Evolutionary conservation across 2,113 vertebrate species (phyloP).

Genomic region (Chlorodrepanis virens): DNA sequence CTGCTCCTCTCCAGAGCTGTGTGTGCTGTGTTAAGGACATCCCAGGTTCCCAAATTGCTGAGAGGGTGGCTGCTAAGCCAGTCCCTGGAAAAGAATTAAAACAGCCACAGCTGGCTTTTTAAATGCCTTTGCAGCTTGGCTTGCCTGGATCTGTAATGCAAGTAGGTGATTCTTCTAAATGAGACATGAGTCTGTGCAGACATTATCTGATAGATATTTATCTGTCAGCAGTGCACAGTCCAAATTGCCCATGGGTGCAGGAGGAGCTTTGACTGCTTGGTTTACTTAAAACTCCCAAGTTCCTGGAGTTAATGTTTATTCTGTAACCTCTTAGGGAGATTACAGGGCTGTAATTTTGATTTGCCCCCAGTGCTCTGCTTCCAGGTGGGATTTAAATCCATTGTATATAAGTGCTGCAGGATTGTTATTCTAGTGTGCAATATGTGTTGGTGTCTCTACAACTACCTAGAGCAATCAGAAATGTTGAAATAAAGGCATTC

Average conservation of each 20-base stretch:
- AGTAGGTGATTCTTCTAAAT: neutral
- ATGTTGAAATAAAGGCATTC: neutral
- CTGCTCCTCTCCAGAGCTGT: neutral
- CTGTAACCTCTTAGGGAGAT: neutral
- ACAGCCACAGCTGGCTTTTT: neutral
- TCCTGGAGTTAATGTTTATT: neutral
- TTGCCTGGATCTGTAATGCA: neutral
- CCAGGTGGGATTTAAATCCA: neutral
- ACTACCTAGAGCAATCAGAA: neutral
- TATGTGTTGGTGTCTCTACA: neutral
- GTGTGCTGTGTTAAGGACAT: neutral
- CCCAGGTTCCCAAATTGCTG: neutral
- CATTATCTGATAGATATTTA: neutral
- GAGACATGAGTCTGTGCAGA: neutral
- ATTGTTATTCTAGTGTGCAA: neutral
- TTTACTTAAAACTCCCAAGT: neutral
- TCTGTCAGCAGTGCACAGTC: neutral
- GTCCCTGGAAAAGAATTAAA: neutral
- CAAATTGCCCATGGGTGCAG: neutral
- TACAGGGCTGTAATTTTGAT: neutral
- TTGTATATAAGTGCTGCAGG: accelerated
- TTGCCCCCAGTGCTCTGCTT: neutral
- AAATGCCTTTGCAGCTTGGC: neutral
- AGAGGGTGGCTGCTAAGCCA: neutral
- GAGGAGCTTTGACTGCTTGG: neutral